Evolutionary conservation across 2,888 invertebrate species (phyloP), one percentile per base, ranked within the genome.

Genomic region (Phorcus lineatus): DNA sequence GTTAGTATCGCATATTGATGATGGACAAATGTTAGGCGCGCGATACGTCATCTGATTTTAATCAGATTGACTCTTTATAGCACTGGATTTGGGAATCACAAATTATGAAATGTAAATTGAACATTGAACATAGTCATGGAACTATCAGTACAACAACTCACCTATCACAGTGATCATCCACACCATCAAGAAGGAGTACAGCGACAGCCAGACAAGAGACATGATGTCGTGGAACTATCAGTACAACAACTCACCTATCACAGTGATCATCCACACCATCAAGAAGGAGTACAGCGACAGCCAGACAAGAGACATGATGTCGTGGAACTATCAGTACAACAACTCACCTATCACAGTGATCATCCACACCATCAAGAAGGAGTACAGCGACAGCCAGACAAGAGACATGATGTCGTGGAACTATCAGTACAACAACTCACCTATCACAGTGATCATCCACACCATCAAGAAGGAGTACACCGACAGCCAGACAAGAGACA

Each of bases 351-450:
- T 97, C 70, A 91, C 86, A 96, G 80, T 98, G 86, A 98, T 98
- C 97, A 98, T 97, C 98, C 98, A 98, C 74, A 98, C 97, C 53
- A 98, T 97, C 7, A 98, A 95, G 91, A 98, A 98, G 6, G 98
- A 97, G 54, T 97, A 94, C 0, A 96, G 96, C 80, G 97, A 98
- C 87, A 98, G 97, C 97, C 98, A 98, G 75, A 97, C 95, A 86
- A 98, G 97, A 91, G 97, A 97, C 96, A 98, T 97, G 75, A 97
- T 36, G 36, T 36, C 7, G 7, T 36, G 2, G 36, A 36, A 36
- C 36, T 36, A 36, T 2, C 36, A 36, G 47, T 11, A 57, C 24
- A 24, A 2, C 11, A 36, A 67, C 93, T 93, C 93, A 97, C 97
- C 98, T 91, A 98, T 97, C 70, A 91, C 86, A 96, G 80, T 98